Evolutionary conservation across 2,888 invertebrate species (phyloP), one percentile per base, ranked within the genome.

Genomic region (Pseudolycoriella hygida): DNA sequence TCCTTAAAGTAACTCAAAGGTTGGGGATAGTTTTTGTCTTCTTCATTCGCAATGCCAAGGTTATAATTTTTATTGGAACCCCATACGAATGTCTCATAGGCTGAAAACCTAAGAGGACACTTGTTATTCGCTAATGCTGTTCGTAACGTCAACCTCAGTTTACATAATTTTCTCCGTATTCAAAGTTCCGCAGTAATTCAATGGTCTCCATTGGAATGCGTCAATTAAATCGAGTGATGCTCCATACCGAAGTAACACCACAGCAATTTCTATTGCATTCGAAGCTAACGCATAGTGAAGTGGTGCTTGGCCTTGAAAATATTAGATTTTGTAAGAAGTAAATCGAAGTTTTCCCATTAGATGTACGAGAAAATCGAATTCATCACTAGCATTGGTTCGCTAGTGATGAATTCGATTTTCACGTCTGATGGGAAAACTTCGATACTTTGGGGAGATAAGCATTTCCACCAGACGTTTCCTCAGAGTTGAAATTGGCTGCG

Each of bases 61-160:
- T 83, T 85, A 58, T 83, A 85, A 62, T 89, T 90, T 37, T 75
- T 73, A 62, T 92, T 90, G 32, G 74, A 76, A 10, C 90, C 90
- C 87, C 88, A 90, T 1, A 80, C 78, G 52, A 83, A 83, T 0
- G 79, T 73, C 56, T 87, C 82, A 49, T 56, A 60, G 25, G 55
- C 55, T 40, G 51, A 39, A 2, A 57, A 55, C 1, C 63, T 62
- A 17, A 56, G 57, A 50, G 58, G 67, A 53, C 62, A 60, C n/a
- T n/a, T n/a, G n/a, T n/a, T n/a, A n/a, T n/a, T n/a, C n/a, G n/a
- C n/a, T n/a, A n/a, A n/a, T n/a, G n/a, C n/a, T n/a, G n/a, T n/a
- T n/a, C n/a, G n/a, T n/a, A n/a, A n/a, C n/a, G n/a, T n/a, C n/a
- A n/a, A n/a, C n/a, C n/a, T n/a, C n/a, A n/a, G n/a, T 25, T 25